These are phyloP conservation scores for Chelonoidis abingdonii DNA, from an alignment of 2,113 vertebrate genomes.

Conservation along the genomic window DNA sequence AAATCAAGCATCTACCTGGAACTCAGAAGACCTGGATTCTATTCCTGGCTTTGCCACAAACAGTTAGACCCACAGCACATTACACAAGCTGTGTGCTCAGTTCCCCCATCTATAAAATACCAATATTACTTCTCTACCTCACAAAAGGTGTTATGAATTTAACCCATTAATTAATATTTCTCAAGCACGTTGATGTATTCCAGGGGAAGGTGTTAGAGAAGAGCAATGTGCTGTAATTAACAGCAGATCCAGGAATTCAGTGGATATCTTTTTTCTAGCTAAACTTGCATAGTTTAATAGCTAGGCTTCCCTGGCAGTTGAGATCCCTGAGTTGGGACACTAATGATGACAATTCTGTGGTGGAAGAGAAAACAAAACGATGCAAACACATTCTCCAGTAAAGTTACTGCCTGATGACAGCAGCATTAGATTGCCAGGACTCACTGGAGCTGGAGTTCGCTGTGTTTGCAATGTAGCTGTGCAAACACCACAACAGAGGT, in stretches of 20 bases:
- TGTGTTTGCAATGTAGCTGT: not conserved
- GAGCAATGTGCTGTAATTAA: not conserved
- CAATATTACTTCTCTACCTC: not conserved
- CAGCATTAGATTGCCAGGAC: not conserved
- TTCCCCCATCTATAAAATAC: not conserved
- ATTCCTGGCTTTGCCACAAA: not conserved
- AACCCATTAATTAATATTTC: not conserved
- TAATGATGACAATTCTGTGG: not conserved
- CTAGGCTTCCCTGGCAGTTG: not conserved
- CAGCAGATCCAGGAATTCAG: not conserved
- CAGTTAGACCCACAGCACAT: not conserved
- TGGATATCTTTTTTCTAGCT: rapidly evolving
- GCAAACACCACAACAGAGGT: not conserved
- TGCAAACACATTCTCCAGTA: not conserved
- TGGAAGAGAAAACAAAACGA: not conserved
- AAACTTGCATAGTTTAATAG: rapidly evolving
- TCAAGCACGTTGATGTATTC: not conserved
- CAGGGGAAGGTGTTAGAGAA: not conserved
- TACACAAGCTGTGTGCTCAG: not conserved
- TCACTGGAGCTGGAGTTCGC: not conserved
- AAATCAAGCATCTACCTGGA: not conserved
- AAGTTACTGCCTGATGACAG: not conserved
- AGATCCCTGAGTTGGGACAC: not conserved
- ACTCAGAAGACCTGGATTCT: not conserved
- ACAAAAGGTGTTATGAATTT: not conserved